These are phyloP conservation scores for Delia radicum DNA, from an alignment of 1,140 invertebrate genomes.

Conservation along the genomic window DNA sequence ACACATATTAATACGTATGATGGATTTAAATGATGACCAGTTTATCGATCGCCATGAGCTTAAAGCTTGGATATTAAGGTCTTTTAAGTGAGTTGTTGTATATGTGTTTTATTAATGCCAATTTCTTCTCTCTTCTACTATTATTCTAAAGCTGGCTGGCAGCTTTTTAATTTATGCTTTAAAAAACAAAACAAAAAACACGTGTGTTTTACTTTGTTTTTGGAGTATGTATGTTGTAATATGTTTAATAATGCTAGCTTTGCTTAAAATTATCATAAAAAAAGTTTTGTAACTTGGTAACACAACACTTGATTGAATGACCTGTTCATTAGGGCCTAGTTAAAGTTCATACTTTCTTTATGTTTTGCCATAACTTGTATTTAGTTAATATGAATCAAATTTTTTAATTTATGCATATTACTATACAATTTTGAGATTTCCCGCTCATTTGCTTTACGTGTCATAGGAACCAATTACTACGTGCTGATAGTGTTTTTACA, in stretches of 20 bases:
- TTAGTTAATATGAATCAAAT: too few species aligned
- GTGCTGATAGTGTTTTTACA: too few species aligned
- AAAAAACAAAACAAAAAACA: background rate
- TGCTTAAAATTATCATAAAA: background rate
- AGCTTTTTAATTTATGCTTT: background rate
- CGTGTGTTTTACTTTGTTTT: background rate
- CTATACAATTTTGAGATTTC: too few species aligned
- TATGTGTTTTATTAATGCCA: constrained; percentile 40
- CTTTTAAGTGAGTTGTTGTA: constrained; percentile 74
- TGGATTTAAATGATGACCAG: constrained; percentile 79
- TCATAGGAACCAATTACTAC: too few species aligned
- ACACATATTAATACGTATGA: constrained; percentile 76
- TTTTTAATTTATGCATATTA: too few species aligned
- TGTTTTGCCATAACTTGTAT: too few species aligned
- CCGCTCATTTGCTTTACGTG: too few species aligned
- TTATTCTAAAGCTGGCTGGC: background rate
- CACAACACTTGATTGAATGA: background rate
- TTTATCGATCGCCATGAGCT: constrained; percentile 81
- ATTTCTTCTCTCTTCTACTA: background rate
- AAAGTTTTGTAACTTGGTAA: background rate
- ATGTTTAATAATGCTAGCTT: background rate
- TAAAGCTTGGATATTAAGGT: constrained; percentile 89
- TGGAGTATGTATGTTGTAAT: background rate
- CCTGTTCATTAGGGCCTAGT: too few species aligned
- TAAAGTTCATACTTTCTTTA: background rate